phyloP scores from a whole-genome alignment of 2,113 vertebrate genomes.

The Enhydra lutris region DNA sequence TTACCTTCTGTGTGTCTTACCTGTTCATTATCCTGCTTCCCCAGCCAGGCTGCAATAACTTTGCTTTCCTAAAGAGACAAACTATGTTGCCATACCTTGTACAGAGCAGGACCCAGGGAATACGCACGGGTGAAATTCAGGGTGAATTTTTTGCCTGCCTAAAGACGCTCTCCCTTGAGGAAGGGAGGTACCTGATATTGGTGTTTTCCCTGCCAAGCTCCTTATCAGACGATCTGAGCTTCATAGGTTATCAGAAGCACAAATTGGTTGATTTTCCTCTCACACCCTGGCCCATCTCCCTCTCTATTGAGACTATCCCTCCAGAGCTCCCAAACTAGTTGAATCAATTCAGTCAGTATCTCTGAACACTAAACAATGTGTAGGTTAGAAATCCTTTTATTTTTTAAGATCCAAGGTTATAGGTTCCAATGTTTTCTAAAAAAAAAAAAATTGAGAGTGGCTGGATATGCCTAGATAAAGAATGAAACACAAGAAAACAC shows the following conservation, averaged over 20 bases:
- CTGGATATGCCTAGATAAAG: neutral
- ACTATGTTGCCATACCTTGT: neutral
- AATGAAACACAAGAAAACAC: neutral
- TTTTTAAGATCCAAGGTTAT: neutral
- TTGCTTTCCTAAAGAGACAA: neutral
- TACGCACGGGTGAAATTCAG: rapidly evolving
- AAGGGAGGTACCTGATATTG: neutral
- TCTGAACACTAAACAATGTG: neutral
- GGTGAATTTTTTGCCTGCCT: neutral
- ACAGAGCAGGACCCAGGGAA: neutral
- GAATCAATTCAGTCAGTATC: neutral
- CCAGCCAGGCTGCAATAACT: neutral
- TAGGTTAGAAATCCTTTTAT: neutral
- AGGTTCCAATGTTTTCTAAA: neutral
- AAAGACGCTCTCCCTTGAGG: neutral
- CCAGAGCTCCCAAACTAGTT: neutral
- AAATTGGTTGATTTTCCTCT: neutral
- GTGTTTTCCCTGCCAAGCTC: neutral
- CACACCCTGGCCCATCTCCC: neutral
- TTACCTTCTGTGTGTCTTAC: neutral
- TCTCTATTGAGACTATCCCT: neutral
- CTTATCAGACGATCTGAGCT: neutral
- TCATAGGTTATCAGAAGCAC: neutral
- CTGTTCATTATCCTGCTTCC: neutral
- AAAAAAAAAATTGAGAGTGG: neutral